phyloP scores from a whole-genome alignment of 2,113 vertebrate genomes.

The Arizona elegans region DNA sequence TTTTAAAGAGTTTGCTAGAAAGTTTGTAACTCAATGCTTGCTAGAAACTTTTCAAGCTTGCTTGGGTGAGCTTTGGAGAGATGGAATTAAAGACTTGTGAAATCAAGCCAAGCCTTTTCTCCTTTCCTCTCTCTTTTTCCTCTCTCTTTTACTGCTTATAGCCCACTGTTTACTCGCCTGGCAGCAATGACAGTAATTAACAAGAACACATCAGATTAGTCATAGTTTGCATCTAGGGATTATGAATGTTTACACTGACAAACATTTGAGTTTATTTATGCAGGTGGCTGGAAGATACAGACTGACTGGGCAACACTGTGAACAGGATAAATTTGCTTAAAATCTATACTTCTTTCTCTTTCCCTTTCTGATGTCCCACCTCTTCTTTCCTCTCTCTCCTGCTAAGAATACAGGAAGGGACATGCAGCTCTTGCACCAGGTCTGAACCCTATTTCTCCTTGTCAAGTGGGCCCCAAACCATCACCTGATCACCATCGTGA shows the following conservation, averaged over 20 bases:
- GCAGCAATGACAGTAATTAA: background rate
- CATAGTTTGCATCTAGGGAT: background rate
- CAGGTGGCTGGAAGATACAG: background rate
- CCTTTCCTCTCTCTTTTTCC: background rate
- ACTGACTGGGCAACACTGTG: background rate
- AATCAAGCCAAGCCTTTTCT: background rate
- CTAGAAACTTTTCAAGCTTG: background rate
- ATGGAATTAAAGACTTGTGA: background rate
- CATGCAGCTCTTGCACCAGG: background rate
- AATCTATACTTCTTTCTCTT: background rate
- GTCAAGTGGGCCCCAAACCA: background rate
- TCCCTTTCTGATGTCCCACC: background rate
- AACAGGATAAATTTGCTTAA: background rate
- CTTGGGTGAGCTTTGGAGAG: background rate
- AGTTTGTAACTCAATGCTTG: background rate
- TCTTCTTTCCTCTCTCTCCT: background rate
- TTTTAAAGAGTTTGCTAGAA: background rate
- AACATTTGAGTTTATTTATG: background rate
- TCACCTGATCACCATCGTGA: background rate
- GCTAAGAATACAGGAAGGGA: background rate
- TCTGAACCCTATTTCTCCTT: background rate
- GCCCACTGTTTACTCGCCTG: background rate
- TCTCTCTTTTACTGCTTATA: background rate
- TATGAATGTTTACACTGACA: background rate
- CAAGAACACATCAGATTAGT: background rate